Evolutionary conservation across 1,140 invertebrate species (phyloP), one percentile per base, ranked within the genome.

Genomic region (Psilanteris sp.): DNA sequence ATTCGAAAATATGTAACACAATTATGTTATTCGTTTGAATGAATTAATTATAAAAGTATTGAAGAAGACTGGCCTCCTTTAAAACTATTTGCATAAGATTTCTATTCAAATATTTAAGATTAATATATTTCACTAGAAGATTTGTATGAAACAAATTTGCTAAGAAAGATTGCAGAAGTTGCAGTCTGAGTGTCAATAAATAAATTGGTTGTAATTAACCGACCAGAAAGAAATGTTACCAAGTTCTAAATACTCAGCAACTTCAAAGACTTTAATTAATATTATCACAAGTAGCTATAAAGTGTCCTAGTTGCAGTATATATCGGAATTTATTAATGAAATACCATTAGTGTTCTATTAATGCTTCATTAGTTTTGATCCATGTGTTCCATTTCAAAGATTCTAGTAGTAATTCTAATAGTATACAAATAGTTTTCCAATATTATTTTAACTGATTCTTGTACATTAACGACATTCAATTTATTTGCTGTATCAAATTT

Each of bases 271-370:
- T 52, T 64, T 52, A 64, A 64, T 64, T 64, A 64, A 64, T 52
- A 64, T 64, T 62, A 62, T 62, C 57, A 50, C 57, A 62, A 62
- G 57, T 50, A 48, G 32, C 43, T 39, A 36, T 50, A 50, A 62
- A 26, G 16, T 50, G 34, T 39, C 37, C 57, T 31, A 34, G 57
- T 62, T 62, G 31, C 10, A 31, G 6, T 48, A 29, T 48, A 34
- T 62, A 29, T 41, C 27, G 15, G 43, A 62, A 62, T 48, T 48
- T 62, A 62, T 62, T 62, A 62, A 62, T 62, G 57, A 39, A 50
- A 62, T 62, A 39, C 57, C 32, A 62, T 48, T 50, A 50, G 43
- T 50, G 57, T 41, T 44, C 57, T 36, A 62, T 62, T 50, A 50
- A 62, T 50, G 57, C 57, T 39, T 62, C 57, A 41, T 62, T 62